A percentile compares a stretch with the other conserved stretches of the same genome.
Conservation (phyloP, 1,140 invertebrate genomes). For the Eueides isabella region DNA sequence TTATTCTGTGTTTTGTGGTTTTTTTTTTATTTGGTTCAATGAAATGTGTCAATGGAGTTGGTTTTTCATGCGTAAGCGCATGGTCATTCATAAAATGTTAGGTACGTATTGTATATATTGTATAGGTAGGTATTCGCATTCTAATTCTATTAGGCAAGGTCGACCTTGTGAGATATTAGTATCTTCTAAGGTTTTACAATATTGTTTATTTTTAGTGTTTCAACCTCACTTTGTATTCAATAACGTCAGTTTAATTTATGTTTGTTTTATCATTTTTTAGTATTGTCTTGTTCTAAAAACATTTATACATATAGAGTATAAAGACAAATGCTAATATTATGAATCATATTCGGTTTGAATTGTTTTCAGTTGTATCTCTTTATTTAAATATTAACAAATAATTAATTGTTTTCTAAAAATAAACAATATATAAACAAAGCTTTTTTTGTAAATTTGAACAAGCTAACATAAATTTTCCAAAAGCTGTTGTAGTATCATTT, state of each 20-base stretch:
- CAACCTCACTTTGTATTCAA: background rate
- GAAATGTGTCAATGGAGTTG: slow-evolving; percentile 72
- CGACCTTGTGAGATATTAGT: slow-evolving; percentile 32
- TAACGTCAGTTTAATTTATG: background rate
- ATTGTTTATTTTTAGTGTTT: background rate
- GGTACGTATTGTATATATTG: slow-evolving; percentile 46
- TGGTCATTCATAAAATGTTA: slow-evolving; percentile 58
- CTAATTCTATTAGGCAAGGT: slow-evolving; percentile 37
- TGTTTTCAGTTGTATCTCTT: too few species aligned
- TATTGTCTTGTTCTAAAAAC: too few species aligned
- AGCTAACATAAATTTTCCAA: too few species aligned
- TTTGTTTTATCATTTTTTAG: too few species aligned
- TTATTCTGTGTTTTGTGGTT: slow-evolving; percentile 34
- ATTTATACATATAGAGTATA: too few species aligned
- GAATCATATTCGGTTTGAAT: too few species aligned
- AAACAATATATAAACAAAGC: too few species aligned
- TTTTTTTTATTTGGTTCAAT: slow-evolving; percentile 37
- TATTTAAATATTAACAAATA: too few species aligned
- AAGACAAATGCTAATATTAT: too few species aligned
- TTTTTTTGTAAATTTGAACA: too few species aligned
- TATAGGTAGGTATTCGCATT: background rate
- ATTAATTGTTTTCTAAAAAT: too few species aligned
- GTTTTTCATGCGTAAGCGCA: slow-evolving; percentile 50
- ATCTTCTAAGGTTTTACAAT: slow-evolving; percentile 16
- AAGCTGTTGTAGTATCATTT: too few species aligned